Evolutionary conservation across 2,113 vertebrate species (phyloP).

Genomic region (Ammodytes marinus): DNA sequence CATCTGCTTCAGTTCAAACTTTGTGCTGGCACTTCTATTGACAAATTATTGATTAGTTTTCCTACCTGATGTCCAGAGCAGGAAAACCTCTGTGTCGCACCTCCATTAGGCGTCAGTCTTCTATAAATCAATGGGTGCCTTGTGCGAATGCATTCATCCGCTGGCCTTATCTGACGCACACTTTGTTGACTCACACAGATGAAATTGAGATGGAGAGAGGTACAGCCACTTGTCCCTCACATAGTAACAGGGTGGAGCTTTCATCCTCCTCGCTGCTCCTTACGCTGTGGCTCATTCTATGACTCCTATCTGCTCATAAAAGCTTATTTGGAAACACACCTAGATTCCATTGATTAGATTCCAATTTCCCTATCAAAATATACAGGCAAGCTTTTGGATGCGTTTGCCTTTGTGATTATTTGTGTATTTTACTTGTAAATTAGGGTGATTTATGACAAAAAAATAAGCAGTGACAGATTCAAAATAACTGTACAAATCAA

Average conservation of each 20-base stretch:
- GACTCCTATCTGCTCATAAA: not conserved
- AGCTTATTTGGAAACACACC: not conserved
- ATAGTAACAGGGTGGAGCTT: constrained; percentile 69
- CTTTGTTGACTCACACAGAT: constrained; percentile 74
- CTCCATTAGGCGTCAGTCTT: constrained; percentile 58
- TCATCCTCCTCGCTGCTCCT: constrained; percentile 1
- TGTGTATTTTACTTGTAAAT: no score
- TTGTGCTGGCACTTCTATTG: not conserved
- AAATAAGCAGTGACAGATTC: no score
- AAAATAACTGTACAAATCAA: no score
- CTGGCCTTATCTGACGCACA: constrained; percentile 66
- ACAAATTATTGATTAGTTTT: constrained; percentile 57
- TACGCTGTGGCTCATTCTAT: not conserved
- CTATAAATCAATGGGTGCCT: constrained; percentile 74
- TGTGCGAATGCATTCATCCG: constrained; percentile 22
- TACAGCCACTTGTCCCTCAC: constrained; percentile 64
- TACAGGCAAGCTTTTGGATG: not conserved
- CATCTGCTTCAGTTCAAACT: not conserved
- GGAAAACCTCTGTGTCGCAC: constrained; percentile 12
- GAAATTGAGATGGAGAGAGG: constrained; percentile 53
- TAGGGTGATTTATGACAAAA: no score
- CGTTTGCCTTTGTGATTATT: not conserved
- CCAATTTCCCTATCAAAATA: not conserved
- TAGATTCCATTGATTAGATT: not conserved
- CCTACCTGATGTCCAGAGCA: constrained; percentile 74